Evolutionary conservation across 2,888 invertebrate genomes (phyloP), one percentile per base, ranked within the genome.

Genomic region (Serrognathus titanus): DNA sequence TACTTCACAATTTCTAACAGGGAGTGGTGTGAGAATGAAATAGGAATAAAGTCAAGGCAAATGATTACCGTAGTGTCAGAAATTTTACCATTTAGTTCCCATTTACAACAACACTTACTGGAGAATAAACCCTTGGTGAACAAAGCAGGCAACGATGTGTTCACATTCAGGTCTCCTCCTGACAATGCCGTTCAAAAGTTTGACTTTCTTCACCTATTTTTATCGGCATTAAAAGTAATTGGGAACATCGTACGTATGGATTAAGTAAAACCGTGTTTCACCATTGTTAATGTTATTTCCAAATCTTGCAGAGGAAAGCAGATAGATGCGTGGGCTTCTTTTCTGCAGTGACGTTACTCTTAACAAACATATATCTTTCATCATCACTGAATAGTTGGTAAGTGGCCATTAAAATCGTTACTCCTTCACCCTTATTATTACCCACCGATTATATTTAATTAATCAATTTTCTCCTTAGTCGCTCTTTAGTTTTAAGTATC

Each of bases 31-130:
- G 43, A 53, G n/a, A 55, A 67, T 46, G 69, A 74, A 66, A 61
- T 72, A 41, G 75, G 71, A 3, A 61, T 68, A 45, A 68, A 67
- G 47, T 67, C 66, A 10, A 63, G 71, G 39, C 67, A 70, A 60
- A 55, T 67, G 13, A 36, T 74, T 20, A 59, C 64, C 41, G 65
- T 73, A 43, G 31, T 74, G 20, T 60, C 69, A 11, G 65, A 65
- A 59, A 57, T 71, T 13, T 51, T 73, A 40, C 69, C 65, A 6
- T 60, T 64, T 51, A 63, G 55, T 59, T 35, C 48, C 13, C 67
- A 69, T 59, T 53, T 70, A 36, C 62, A 55, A 41, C 48, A 62
- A 35, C 63, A 48, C 52, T 31, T 65, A 7, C 54, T 66, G n/a
- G 16, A 55, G 2, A 51, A 57, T 48, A 56, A 46, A n/a, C 41